Evolutionary conservation across 92 coral and sea anemone species (phyloP).

Genomic region (Anthopleura xanthogrammica): DNA sequence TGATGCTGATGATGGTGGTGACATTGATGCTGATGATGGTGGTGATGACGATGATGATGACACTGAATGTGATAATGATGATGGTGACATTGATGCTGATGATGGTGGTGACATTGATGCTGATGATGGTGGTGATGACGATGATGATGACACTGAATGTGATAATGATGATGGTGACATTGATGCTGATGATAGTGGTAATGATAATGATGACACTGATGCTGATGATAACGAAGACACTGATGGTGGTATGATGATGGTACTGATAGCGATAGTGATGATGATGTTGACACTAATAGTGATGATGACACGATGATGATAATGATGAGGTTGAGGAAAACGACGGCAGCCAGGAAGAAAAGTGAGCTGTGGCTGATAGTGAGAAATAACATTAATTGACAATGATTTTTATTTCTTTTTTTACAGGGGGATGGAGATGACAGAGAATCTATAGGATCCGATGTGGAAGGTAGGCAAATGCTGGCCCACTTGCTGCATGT

Average conservation of each 20-base stretch:
- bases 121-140: background rate
- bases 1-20: background rate
- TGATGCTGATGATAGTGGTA: background rate
- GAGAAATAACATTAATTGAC: background rate
- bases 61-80: too few species aligned
- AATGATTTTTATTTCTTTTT: background rate
- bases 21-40: background rate
- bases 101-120: background rate
- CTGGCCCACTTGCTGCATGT: too few species aligned
- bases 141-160: background rate
- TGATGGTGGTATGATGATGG: background rate
- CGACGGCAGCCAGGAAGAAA: too few species aligned
- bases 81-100: background rate
- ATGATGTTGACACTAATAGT: background rate
- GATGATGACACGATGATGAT: background rate
- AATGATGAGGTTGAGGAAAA: too few species aligned
- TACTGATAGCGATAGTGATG: background rate
- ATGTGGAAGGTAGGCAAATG: constrained; percentile 56
- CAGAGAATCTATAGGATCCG: constrained; percentile 67
- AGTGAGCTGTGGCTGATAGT: too few species aligned
- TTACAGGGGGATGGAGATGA: constrained; percentile 62
- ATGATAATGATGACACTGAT: too few species aligned
- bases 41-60: background rate
- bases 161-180: background rate
- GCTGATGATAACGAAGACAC: too few species aligned